These are phyloP conservation scores for Drosophila santomea DNA, from an alignment of 1,140 invertebrate species.

Conservation along the genomic window DNA sequence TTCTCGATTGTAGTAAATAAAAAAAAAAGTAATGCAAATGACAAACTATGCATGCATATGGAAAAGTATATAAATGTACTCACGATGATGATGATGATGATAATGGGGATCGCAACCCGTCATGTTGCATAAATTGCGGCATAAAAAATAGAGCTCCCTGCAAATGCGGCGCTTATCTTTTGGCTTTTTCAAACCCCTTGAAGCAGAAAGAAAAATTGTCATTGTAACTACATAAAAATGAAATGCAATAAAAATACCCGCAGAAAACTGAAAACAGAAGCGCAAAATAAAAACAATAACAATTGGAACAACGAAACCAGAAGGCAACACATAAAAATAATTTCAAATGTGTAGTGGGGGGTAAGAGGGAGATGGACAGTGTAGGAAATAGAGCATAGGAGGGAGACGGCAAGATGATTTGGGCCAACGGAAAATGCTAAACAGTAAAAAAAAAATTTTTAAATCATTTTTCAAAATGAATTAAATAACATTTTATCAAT, in stretches of 20 bases:
- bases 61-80: slow-evolving; percentile 14
- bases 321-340: slow-evolving; percentile 72
- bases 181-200: slow-evolving; percentile 58
- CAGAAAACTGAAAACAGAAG: slow-evolving; percentile 61
- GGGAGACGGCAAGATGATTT: slow-evolving; percentile 9
- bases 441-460: slow-evolving; percentile 1
- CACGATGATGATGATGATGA: slow-evolving; percentile 26
- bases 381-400: background rate
- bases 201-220: slow-evolving; percentile 67
- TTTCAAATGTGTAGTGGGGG: slow-evolving; percentile 61
- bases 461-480: background rate
- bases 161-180: slow-evolving; percentile 44
- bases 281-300: slow-evolving; percentile 13
- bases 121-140: slow-evolving; percentile 71
- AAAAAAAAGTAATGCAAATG: slow-evolving; percentile 63
- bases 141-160: slow-evolving; percentile 53
- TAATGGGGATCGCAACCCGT: slow-evolving; percentile 37
- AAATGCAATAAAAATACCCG: slow-evolving; percentile 79
- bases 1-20: slow-evolving; percentile 60
- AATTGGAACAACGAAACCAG: slow-evolving; percentile 48
- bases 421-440: slow-evolving; percentile 21
- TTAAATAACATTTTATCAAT: background rate
- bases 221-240: slow-evolving; percentile 79
- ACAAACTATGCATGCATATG: slow-evolving; percentile 49
- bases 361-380: background rate